Evolutionary conservation across 2,113 vertebrate species (phyloP).

Genomic region (Rhea americana): DNA sequence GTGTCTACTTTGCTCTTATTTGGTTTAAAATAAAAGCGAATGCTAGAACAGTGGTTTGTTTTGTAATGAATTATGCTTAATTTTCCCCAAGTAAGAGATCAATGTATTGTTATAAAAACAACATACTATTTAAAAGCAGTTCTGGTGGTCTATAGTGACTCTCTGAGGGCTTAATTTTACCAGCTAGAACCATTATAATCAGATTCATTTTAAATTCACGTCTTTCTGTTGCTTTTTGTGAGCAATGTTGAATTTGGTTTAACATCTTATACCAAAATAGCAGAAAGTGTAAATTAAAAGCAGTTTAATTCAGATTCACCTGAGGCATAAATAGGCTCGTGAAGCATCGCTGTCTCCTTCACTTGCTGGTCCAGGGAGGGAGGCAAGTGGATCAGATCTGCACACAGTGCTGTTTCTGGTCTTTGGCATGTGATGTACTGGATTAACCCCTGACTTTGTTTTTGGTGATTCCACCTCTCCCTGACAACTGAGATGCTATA

Average conservation of each 20-base stretch:
- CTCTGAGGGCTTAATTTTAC: neutral
- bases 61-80: neutral
- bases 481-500: neutral
- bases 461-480: neutral
- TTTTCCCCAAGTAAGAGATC: neutral
- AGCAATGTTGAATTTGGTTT: neutral
- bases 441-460: neutral
- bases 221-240: neutral
- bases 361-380: neutral
- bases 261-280: neutral
- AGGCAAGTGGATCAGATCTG: neutral
- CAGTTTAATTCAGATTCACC: neutral
- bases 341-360: neutral
- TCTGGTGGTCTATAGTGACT: neutral
- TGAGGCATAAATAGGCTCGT: neutral
- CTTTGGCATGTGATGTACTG: neutral
- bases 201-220: neutral
- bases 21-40: neutral
- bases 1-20: neutral
- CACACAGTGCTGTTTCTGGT: neutral
- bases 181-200: neutral
- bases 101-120: neutral
- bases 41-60: constrained; percentile 18
- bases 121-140: neutral
- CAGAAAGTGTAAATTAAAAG: neutral